Percentiles rank a stretch among this genome's conserved stretches.
phyloP scores from a whole-genome alignment of 2,888 invertebrate species.

The Brachypalpus laphriformis region DNA sequence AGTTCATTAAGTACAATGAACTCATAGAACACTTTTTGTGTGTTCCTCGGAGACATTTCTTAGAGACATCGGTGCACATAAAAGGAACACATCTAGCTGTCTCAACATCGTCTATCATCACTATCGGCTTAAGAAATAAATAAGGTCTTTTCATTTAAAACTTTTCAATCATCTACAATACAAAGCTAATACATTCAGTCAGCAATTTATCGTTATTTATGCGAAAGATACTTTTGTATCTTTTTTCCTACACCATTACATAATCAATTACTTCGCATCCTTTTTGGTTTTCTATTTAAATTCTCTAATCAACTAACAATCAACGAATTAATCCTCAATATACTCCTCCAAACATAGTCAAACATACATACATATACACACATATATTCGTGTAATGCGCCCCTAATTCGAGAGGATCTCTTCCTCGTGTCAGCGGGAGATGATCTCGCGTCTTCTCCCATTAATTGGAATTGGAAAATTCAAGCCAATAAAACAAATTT shows the following conservation, averaged over 20 bases:
- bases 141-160: too few relatives aligned
- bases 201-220: neutral
- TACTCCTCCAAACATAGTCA: neutral
- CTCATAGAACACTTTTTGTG: too few relatives aligned
- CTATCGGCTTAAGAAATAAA: too few relatives aligned
- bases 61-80: too few relatives aligned
- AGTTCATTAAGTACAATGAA: too few relatives aligned
- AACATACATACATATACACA: neutral
- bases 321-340: conserved; percentile 22
- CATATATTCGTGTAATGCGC: neutral
- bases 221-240: neutral
- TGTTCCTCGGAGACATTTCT: too few relatives aligned
- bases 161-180: too few relatives aligned
- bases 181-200: neutral
- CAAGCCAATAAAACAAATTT: conserved; percentile 71
- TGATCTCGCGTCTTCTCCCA: conserved; percentile 10
- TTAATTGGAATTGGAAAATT: conserved; percentile 48
- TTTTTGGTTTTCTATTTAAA: conserved; percentile 18
- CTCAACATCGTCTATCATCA: too few relatives aligned
- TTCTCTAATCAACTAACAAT: conserved; percentile 36
- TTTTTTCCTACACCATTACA: neutral
- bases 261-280: conserved; percentile 50
- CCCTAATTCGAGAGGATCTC: conserved; percentile 49
- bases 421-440: conserved; percentile 24
- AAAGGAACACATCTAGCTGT: too few relatives aligned